Conservation (phyloP, 2,888 invertebrate species). For the Nomada ferruginata region DNA sequence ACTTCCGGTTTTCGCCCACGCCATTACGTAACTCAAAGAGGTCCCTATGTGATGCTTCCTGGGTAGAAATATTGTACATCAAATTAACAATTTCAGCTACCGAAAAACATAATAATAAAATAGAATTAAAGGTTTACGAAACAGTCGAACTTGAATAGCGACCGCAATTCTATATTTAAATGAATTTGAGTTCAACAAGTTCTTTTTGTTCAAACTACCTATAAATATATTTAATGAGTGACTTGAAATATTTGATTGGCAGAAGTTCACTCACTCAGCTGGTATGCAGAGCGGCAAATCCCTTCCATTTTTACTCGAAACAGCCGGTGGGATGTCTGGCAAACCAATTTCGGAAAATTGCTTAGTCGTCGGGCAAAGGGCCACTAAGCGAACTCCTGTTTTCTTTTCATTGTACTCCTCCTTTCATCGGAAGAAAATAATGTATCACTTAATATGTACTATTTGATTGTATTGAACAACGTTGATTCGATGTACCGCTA, state of each 20-base stretch:
- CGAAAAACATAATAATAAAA: neutral
- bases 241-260: neutral
- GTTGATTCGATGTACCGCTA: constrained; percentile 61
- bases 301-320: constrained; percentile 5
- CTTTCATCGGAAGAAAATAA: constrained; percentile 38
- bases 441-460: neutral
- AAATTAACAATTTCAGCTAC: neutral
- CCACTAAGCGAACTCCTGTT: constrained; percentile 77
- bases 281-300: constrained; percentile 49
- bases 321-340: constrained; percentile 66
- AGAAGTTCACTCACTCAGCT: constrained; percentile 30
- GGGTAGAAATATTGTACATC: neutral
- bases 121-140: no score
- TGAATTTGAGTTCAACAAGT: neutral
- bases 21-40: constrained; percentile 72
- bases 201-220: neutral
- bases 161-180: neutral
- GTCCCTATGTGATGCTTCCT: constrained; percentile 66
- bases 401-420: constrained; percentile 53
- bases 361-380: constrained; percentile 74
- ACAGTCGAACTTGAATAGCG: no score
- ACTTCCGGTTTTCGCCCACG: constrained; percentile 69
- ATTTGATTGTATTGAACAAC: neutral
- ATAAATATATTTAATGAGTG: no score
- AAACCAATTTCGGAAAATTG: constrained; percentile 69